phyloP scores from a whole-genome alignment of 2,888 invertebrate genomes.

The Tetanocera ferruginea region DNA sequence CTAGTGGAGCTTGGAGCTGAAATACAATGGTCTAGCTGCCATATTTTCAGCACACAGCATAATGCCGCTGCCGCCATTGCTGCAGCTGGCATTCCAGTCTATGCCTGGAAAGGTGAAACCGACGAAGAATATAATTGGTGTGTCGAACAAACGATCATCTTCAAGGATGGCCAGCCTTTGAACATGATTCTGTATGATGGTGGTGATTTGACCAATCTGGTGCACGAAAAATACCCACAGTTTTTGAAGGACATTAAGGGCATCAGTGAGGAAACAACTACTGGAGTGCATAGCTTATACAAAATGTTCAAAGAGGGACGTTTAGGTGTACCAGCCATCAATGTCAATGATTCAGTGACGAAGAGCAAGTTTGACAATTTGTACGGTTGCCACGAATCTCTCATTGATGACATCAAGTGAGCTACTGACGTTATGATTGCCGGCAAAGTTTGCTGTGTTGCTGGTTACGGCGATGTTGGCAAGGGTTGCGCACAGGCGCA shows the following conservation, averaged over 20 bases:
- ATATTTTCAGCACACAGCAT: constrained; percentile 99
- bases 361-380: constrained; percentile 99
- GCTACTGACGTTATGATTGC: constrained; percentile 99
- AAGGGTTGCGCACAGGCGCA: constrained; percentile 97
- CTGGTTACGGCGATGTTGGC: constrained; percentile 99
- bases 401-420: constrained; percentile 98
- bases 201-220: constrained; percentile 96
- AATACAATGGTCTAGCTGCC: constrained; percentile 99
- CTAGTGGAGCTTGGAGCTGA: constrained; percentile 95
- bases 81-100: constrained; percentile 92
- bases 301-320: constrained; percentile 91
- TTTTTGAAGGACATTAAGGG: constrained; percentile 86
- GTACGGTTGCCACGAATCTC: constrained; percentile 98
- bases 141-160: constrained; percentile 96
- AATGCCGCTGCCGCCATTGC: constrained; percentile 99
- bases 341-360: constrained; percentile 99
- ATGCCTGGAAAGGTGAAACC: constrained; percentile 99
- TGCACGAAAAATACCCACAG: constrained; percentile 93
- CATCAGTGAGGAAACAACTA: constrained; percentile 98
- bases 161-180: constrained; percentile 78
- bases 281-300: constrained; percentile 98
- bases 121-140: constrained; percentile 99
- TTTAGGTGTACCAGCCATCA: constrained; percentile 95
- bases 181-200: constrained; percentile 99
- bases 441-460: constrained; percentile 97